Percentiles rank a stretch among this genome's conserved stretches.
These are phyloP conservation scores for Deroplatys truncata DNA, from an alignment of 2,888 invertebrate species.

Conservation along the genomic window DNA sequence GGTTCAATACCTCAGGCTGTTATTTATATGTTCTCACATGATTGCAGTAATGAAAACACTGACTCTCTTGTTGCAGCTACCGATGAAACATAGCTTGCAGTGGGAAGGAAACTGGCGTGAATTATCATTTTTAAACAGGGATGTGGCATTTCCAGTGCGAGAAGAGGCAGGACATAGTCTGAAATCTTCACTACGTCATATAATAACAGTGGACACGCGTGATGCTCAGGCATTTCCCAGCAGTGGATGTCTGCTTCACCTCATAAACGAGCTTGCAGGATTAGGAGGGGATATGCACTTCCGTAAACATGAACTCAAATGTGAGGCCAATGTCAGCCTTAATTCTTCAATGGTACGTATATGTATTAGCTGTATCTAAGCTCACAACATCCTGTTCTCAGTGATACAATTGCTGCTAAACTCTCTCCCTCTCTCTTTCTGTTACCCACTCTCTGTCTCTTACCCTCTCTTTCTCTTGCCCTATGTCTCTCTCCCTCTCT, in stretches of 20 bases:
- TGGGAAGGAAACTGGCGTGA: conserved; percentile 86
- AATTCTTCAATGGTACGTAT: neutral
- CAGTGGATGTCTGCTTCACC: conserved; percentile 64
- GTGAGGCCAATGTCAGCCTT: conserved; percentile 56
- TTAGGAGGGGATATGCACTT: conserved; percentile 91
- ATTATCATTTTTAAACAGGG: conserved; percentile 65
- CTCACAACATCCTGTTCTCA: too few species aligned
- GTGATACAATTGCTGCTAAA: too few species aligned
- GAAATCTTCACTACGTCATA: conserved; percentile 82
- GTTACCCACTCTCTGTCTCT: too few species aligned
- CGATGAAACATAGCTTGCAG: conserved; percentile 78
- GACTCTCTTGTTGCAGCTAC: conserved; percentile 18
- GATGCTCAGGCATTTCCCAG: conserved; percentile 79
- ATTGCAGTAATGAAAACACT: too few species aligned
- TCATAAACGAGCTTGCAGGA: conserved; percentile 80
- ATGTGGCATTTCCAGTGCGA: conserved; percentile 76
- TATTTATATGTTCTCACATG: too few species aligned
- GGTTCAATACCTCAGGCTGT: too few species aligned
- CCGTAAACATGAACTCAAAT: conserved; percentile 71
- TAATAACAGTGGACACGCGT: conserved; percentile 71
- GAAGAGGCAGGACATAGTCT: conserved; percentile 86
- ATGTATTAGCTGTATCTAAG: too few species aligned
- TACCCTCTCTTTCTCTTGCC: too few species aligned
- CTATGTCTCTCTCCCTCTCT: too few species aligned
- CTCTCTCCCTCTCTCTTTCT: too few species aligned